Base-by-base conservation (phyloP, 2,113 vertebrate genomes). In the Etheostoma spectabile region DNA sequence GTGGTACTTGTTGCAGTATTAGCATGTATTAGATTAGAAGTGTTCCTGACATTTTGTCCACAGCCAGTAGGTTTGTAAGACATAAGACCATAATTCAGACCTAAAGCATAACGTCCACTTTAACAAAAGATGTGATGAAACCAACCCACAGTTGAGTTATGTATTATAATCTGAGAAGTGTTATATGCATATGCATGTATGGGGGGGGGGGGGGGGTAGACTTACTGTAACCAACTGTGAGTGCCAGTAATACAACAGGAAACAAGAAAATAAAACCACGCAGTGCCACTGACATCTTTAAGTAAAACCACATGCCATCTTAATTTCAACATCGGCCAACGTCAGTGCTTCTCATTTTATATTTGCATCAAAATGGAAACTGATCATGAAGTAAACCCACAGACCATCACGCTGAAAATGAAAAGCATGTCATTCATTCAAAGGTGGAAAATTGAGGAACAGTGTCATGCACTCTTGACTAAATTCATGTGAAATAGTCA, bases 201-300 rank as follows among this genome's bases (percentile, higher is more conserved):
- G 12, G 18, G 59, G 53, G 12, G 18, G 14, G 22, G 12, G 18
- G 59, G 53, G 12, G 18, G 14, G 22, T 8, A 53, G 38, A 49
- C 12, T 79, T 60, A 18, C 70, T 68, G 53, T 45, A 48, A 83
- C 19, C 53, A 19, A 6, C 73, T 45, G 33, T 5, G 0, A 33
- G 52, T 80, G 61, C 30, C 61, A 48, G 76, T 86, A 74, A 78
- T 15, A n/a, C 22, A 62, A 77, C 66, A 84, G 78, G 84, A 88
- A 83, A 80, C 64, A 64, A 68, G 48, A 77, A 81, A 84, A 63
- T 24, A 79, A 65, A 79, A 57, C 49, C 22, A 55, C 49, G 3
- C 5, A 2, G 0, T 2, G 15, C 45, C 57, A 16, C 4, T 35
- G 42, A 52, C 48, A 51, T 53, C 52, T 60, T 66, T 3, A 33